Percentiles rank a stretch among this genome's conserved stretches.
phyloP scores from a whole-genome alignment of 2,888 invertebrate genomes.

The Agrotis segetum region DNA sequence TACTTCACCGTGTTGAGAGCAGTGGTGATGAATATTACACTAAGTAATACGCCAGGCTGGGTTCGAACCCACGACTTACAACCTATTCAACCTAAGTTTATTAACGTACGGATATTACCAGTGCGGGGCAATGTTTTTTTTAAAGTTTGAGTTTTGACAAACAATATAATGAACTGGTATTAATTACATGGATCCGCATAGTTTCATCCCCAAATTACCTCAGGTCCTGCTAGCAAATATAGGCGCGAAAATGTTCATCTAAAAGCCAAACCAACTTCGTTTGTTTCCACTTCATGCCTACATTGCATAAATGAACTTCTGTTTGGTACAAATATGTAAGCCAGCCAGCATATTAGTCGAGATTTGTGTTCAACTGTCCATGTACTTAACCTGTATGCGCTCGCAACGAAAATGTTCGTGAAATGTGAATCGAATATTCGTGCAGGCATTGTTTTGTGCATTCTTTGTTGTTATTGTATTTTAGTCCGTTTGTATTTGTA shows the following conservation, averaged over 20 bases:
- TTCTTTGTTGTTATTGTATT: background rate
- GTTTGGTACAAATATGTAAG: conserved; percentile 4
- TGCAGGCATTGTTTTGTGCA: background rate
- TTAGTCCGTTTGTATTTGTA: background rate
- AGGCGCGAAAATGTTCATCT: background rate
- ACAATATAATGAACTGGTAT: background rate
- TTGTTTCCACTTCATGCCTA: background rate
- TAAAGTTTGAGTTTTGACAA: no score
- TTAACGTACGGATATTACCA: no score
- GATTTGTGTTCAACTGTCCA: background rate
- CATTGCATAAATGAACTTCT: background rate
- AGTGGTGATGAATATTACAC: no score
- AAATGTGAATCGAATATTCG: background rate
- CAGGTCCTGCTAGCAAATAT: background rate
- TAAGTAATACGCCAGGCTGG: no score
- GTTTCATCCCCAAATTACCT: background rate
- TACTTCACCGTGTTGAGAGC: no score
- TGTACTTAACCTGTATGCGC: conserved; percentile 1
- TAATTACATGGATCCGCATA: background rate
- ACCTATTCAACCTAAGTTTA: no score
- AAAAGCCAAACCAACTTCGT: conserved; percentile 2
- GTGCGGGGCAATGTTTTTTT: no score
- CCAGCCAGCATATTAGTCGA: background rate
- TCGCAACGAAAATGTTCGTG: background rate
- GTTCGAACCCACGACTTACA: no score